Evolutionary conservation across 1,140 invertebrate species (phyloP).

Genomic region (Brachionus rotundiformis): DNA sequence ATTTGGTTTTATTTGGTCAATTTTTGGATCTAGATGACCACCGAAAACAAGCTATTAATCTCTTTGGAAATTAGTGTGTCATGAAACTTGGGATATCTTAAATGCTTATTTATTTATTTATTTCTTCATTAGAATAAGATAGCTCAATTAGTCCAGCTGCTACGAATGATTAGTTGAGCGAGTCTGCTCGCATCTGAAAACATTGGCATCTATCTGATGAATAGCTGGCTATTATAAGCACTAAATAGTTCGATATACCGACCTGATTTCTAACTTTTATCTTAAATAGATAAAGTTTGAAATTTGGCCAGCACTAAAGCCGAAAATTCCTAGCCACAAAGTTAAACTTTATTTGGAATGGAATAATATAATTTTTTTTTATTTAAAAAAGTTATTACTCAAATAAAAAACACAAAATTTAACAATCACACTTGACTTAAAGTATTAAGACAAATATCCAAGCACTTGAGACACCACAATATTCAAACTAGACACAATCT

Average conservation of each 20-base stretch:
- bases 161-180: not conserved
- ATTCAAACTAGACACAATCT: not conserved
- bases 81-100: not conserved
- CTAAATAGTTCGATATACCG: not conserved
- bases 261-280: not conserved
- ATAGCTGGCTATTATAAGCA: not conserved
- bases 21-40: not conserved
- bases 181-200: not conserved
- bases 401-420: not conserved
- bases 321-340: too few relatives aligned
- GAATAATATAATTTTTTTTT: too few relatives aligned
- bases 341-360: not conserved
- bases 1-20: not conserved
- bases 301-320: not conserved
- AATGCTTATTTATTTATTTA: not conserved
- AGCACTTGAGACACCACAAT: not conserved
- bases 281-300: not conserved
- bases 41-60: not conserved
- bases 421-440: not conserved
- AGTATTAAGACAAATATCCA: not conserved
- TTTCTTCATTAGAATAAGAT: not conserved
- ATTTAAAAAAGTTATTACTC: not conserved
- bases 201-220: not conserved
- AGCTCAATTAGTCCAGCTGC: not conserved
- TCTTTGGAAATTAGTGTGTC: conserved; percentile 2